Conservation (phyloP, 1,140 invertebrate genomes). For the Semibalanus balanoides region DNA sequence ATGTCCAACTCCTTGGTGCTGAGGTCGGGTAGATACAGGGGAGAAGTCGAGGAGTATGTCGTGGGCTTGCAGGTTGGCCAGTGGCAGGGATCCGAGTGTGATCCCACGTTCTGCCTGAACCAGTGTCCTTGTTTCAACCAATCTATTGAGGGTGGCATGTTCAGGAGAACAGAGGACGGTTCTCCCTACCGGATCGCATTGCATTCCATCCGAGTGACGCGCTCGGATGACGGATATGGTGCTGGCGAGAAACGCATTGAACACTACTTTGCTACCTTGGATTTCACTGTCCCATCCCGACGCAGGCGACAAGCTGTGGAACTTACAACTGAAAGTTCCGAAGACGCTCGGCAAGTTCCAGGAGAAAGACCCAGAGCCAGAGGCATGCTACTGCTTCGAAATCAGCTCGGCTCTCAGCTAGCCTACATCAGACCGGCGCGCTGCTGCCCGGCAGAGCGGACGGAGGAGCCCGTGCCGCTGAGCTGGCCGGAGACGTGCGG, state of each 20-base stretch:
- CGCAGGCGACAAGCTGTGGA: no score
- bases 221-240: no score
- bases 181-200: no score
- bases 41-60: neutral
- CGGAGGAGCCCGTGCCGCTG: neutral
- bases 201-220: no score
- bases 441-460: neutral
- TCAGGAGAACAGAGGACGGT: neutral
- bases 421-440: neutral
- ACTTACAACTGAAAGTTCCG: neutral
- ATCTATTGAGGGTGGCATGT: neutral
- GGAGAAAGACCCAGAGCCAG: no score
- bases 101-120: neutral
- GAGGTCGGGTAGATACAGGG: neutral
- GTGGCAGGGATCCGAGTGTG: neutral
- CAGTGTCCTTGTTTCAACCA: neutral
- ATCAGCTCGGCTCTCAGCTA: neutral
- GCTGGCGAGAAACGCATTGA: no score
- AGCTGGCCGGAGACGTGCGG: neutral
- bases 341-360: neutral
- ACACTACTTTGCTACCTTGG: no score
- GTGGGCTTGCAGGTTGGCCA: neutral
- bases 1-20: neutral
- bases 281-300: no score
- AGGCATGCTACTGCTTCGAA: neutral